A percentile compares a stretch with the other conserved stretches of the same genome.
phyloP scores from a whole-genome alignment of 2,888 invertebrate genomes.

The Amphiduros pacificus region DNA sequence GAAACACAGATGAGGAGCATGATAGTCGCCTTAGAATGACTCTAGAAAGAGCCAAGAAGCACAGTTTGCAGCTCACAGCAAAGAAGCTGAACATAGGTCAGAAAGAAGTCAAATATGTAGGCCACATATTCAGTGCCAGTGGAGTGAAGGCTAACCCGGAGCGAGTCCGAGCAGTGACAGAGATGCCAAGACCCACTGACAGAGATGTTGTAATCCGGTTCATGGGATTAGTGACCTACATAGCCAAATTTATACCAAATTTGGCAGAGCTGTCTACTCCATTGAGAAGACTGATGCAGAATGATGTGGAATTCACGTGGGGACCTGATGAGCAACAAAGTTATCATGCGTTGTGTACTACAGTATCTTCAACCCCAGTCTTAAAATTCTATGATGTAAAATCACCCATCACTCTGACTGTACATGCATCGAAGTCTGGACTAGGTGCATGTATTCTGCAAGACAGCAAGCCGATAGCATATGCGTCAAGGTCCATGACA shows the following conservation, averaged over 20 bases:
- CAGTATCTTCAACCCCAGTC: slow-evolving; percentile 8
- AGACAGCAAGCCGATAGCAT: slow-evolving; percentile 25
- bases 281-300: neutral
- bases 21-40: neutral
- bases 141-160: neutral
- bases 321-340: neutral
- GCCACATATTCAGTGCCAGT: neutral
- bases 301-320: neutral
- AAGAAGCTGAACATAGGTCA: neutral
- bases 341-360: neutral
- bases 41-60: neutral
- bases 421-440: slow-evolving; percentile 2
- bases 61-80: neutral
- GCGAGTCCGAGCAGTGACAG: neutral
- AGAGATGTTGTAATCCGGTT: neutral
- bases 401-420: slow-evolving; percentile 3
- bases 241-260: neutral
- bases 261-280: neutral
- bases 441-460: slow-evolving; percentile 20
- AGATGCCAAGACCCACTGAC: neutral
- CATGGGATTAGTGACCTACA: neutral
- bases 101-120: neutral
- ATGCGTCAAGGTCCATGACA: slow-evolving; percentile 22
- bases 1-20: neutral
- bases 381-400: slow-evolving; percentile 13